Conservation (phyloP, 2,113 vertebrate species). For the Scalopus aquaticus region DNA sequence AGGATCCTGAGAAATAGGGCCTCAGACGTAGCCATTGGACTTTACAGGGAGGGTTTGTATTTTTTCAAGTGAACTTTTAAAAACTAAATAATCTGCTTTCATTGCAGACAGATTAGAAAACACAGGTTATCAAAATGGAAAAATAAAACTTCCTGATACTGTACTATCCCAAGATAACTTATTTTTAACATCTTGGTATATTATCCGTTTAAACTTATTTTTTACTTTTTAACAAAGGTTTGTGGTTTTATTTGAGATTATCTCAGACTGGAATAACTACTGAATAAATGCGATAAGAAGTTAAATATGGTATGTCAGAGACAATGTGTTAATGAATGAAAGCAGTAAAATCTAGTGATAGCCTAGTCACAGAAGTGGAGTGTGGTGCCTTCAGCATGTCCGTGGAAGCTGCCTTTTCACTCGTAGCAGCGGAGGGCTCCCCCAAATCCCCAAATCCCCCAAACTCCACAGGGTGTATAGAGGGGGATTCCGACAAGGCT, state of each 20-base stretch:
- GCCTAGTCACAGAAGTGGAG: neutral
- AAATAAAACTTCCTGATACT: neutral
- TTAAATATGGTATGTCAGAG: conserved; percentile 8
- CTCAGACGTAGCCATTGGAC: neutral
- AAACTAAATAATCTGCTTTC: neutral
- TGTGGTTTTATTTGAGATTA: conserved; percentile 25
- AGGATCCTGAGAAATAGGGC: conserved; percentile 2
- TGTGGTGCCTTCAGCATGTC: neutral
- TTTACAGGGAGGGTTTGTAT: neutral
- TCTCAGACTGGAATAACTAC: neutral
- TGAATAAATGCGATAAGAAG: conserved; percentile 9
- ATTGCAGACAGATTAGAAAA: conserved; percentile 26
- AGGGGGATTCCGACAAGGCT: neutral
- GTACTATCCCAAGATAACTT: neutral
- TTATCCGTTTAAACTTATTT: conserved; percentile 10
- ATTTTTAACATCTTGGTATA: conserved; percentile 12
- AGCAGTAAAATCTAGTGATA: neutral
- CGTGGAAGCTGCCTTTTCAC: neutral
- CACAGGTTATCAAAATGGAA: neutral
- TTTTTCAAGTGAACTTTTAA: neutral
- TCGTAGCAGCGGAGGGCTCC: neutral
- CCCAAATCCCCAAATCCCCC: too few species aligned
- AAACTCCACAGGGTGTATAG: neutral
- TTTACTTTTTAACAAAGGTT: neutral
- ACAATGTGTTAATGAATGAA: neutral